These are phyloP conservation scores for Melopsittacus undulatus DNA, from an alignment of 2,797 vertebrate species.

Conservation along the genomic window DNA sequence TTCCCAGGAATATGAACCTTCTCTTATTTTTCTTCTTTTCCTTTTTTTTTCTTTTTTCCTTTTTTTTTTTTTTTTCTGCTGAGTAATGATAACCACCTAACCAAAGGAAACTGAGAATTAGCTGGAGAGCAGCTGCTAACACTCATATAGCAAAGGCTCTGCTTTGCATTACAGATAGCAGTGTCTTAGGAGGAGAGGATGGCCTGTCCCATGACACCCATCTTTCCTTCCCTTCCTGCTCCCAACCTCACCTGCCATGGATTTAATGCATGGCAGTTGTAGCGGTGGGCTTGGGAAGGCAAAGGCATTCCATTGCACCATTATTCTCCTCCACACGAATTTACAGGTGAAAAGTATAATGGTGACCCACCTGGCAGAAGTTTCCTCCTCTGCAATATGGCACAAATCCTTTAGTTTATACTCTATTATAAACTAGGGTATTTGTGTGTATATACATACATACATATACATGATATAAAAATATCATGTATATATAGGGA, in stretches of 20 bases:
- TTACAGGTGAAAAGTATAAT: background rate
- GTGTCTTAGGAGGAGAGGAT: background rate
- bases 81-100: background rate
- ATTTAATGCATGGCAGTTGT: background rate
- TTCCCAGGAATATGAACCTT: background rate
- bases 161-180: background rate
- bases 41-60: too few relatives aligned
- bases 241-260: background rate
- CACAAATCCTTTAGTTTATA: background rate
- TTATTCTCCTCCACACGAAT: background rate
- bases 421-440: background rate
- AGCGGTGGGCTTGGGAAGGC: background rate
- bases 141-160: background rate
- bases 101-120: background rate
- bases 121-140: background rate
- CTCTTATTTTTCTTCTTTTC: too few relatives aligned
- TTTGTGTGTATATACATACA: background rate
- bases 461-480: background rate
- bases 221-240: background rate
- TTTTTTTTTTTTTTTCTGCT: background rate
- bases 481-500: background rate
- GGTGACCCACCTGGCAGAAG: background rate
- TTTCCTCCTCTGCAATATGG: background rate
- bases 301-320: accelerated
- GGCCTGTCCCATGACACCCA: background rate